These are phyloP conservation scores for Crocuta crocuta DNA, from an alignment of 2,113 vertebrate species.

Conservation along the genomic window DNA sequence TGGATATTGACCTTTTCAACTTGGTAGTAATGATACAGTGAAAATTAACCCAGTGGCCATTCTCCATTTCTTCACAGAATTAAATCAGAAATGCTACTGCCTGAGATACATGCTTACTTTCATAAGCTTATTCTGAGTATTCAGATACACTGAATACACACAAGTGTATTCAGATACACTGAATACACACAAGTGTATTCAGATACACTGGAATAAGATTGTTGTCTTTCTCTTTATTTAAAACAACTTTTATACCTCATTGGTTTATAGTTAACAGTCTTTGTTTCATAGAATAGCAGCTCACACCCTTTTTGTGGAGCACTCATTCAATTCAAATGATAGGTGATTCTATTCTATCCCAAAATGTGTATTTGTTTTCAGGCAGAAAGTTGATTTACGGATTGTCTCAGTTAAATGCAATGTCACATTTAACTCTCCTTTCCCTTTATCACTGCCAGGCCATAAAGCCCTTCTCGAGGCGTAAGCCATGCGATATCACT, in stretches of 20 bases:
- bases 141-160: no score
- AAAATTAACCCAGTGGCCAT: not conserved
- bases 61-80: conserved; percentile 20
- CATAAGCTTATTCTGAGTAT: not conserved
- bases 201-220: not conserved
- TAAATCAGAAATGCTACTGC: conserved; percentile 2
- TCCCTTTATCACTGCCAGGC: not conserved
- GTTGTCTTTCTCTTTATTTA: not conserved
- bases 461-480: not conserved
- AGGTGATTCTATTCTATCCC: not conserved
- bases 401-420: not conserved
- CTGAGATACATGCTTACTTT: not conserved
- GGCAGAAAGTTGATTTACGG: not conserved
- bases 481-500: not conserved
- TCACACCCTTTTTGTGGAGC: not conserved
- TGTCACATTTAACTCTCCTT: not conserved
- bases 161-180: no score
- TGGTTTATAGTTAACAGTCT: not conserved
- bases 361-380: not conserved
- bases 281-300: not conserved
- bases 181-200: no score
- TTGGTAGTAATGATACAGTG: not conserved
- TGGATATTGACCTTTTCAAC: not conserved
- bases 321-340: not conserved
- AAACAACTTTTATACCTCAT: not conserved